A percentile compares a stretch with the other conserved stretches of the same genome.
phyloP scores from a whole-genome alignment of 2,797 vertebrate genomes.

The Perodicticus potto region DNA sequence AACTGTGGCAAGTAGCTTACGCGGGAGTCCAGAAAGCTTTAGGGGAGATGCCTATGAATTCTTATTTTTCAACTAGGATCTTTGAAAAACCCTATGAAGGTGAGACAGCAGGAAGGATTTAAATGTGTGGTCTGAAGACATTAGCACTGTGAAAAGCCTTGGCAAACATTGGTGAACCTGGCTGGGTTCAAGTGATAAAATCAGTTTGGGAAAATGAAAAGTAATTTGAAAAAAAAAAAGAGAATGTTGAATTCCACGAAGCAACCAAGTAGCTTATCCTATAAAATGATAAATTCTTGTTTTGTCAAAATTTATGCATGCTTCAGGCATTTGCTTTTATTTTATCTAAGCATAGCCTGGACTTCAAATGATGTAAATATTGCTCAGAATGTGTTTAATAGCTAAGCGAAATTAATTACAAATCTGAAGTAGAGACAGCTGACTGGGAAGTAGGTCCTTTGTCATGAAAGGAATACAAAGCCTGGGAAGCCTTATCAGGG shows the following conservation, averaged over 20 bases:
- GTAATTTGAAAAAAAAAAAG: background rate
- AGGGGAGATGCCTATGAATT: background rate
- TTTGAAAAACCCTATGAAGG: background rate
- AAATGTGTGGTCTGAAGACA: background rate
- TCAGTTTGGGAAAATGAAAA: background rate
- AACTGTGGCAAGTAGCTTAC: background rate
- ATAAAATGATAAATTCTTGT: background rate
- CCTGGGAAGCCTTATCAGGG: background rate
- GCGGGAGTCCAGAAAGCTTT: background rate
- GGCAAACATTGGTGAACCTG: background rate
- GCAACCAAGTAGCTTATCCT: background rate
- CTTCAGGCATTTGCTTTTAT: background rate
- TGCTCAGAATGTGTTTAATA: background rate
- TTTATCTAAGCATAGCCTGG: background rate
- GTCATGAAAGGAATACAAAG: background rate
- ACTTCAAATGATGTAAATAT: conserved; percentile 28
- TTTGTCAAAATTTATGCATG: conserved; percentile 38
- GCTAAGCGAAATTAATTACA: conserved; percentile 38
- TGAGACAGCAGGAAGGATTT: background rate
- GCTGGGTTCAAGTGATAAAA: conserved; percentile 38
- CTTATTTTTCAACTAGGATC: conserved; percentile 30
- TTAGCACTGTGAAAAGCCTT: background rate
- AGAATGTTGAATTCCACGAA: conserved; percentile 40
- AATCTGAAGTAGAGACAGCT: background rate
- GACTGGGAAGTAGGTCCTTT: background rate